Evolutionary conservation across 2,888 invertebrate species (phyloP).

Genomic region (Troglohyphantes excavatus): DNA sequence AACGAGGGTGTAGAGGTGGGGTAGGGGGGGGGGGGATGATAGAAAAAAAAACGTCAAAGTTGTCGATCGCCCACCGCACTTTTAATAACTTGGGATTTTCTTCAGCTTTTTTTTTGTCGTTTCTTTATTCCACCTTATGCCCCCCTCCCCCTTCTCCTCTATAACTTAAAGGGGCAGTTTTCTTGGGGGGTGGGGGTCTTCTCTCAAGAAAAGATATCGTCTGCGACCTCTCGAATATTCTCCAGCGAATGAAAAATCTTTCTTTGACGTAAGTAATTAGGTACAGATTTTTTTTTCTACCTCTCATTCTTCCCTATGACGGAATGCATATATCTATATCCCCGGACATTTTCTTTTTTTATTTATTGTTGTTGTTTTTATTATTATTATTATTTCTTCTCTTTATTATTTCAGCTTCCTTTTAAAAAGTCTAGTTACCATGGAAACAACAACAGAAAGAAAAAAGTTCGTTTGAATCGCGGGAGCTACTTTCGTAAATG

Average conservation of each 20-base stretch:
- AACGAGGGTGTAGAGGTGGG: conserved; percentile 18
- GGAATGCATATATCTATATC: conserved; percentile 24
- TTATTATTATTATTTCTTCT: conserved; percentile 53
- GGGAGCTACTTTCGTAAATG: conserved; percentile 25
- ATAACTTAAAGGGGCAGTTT: conserved; percentile 58
- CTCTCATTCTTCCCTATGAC: conserved; percentile 15
- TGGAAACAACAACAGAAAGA: conserved; percentile 37
- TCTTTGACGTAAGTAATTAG: conserved; percentile 78
- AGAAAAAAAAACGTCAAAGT: conserved; percentile 71
- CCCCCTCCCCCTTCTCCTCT: conserved; percentile 3
- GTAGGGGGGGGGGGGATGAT: neutral
- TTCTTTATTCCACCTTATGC: conserved; percentile 19
- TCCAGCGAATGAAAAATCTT: conserved; percentile 75
- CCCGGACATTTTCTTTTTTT: conserved; percentile 27
- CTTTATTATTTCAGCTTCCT: neutral
- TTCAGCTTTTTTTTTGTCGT: conserved; percentile 14
- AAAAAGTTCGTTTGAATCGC: conserved; percentile 35
- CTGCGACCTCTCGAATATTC: conserved; percentile 74
- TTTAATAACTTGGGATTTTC: conserved; percentile 78
- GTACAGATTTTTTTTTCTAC: conserved; percentile 35
- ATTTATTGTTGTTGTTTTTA: conserved; percentile 44
- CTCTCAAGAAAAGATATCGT: conserved; percentile 40
- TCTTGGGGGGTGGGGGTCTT: conserved; percentile 20
- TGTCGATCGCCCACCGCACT: conserved; percentile 75
- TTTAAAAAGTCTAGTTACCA: conserved; percentile 68